Evolutionary conservation across 2,888 invertebrate species (phyloP), one percentile per base, ranked within the genome.

Genomic region (Teleogryllus oceanicus): DNA sequence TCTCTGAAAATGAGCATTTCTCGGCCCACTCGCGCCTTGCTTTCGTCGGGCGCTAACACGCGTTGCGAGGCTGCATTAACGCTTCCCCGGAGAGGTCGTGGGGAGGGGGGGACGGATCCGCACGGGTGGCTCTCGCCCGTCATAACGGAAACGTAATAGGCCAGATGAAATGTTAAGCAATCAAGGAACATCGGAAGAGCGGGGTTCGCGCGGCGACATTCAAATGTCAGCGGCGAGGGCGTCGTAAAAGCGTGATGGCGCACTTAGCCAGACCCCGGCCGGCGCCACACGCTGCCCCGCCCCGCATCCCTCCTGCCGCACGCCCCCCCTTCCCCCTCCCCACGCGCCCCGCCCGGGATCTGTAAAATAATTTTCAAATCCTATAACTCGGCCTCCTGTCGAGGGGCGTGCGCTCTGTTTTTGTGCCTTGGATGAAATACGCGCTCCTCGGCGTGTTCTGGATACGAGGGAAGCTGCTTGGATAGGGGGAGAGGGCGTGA

Each of bases 121-220:
- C 37, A 5, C 37, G 37, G 37, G 37, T 37, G 37, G 37, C 37
- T 62, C 62, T 62, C n/a, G 62, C 8, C 62, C 16, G 62, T 62
- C 62, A 62, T 62, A 62, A 62, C 62, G 62, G 62, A 62, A 62
- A n/a, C 62, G 62, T 62, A 62, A 62, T 62, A 62, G 62, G 62
- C 62, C 62, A n/a, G n/a, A n/a, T n/a, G 62, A 62, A 62, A 62
- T 62, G 62, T n/a, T 62, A 62, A 62, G 62, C 62, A 62, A 62
- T 62, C 62, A 62, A 62, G 62, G 62, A 62, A 62, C 62, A 62
- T 62, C 62, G 16, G 62, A 62, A 62, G 62, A 62, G 62, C 16
- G 16, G 62, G n/a, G 62, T 62, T 62, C 62, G 62, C 62, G 62
- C 62, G 62, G 62, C 62, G 62, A 62, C 62, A 62, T 62, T 62